Conservation (phyloP, 2,888 invertebrate species). For the Leptopilina myrica region DNA sequence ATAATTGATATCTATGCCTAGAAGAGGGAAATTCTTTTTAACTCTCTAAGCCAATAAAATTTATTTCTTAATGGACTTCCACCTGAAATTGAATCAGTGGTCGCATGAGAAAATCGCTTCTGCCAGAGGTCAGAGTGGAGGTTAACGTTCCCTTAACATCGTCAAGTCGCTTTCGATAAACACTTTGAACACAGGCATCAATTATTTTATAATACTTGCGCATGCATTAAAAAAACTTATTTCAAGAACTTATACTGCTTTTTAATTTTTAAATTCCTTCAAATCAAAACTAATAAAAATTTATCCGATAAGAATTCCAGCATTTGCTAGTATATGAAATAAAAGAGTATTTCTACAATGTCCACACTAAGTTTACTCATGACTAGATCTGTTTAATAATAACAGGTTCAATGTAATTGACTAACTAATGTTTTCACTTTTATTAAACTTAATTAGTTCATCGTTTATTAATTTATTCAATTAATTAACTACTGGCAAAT, state of each 20-base stretch:
- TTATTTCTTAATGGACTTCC: conserved; percentile 36
- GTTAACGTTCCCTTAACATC: conserved; percentile 55
- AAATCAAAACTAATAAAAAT: too few species aligned
- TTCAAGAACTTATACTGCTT: not conserved
- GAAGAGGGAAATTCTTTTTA: not conserved
- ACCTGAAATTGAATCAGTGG: conserved; percentile 35
- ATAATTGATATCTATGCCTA: too few species aligned
- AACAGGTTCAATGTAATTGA: too few species aligned
- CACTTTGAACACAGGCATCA: conserved; percentile 42
- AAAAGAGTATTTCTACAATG: not conserved
- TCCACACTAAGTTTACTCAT: not conserved
- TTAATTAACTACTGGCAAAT: too few species aligned
- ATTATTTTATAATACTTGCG: conserved; percentile 36
- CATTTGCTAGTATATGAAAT: not conserved
- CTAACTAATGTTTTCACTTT: too few species aligned
- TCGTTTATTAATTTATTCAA: too few species aligned
- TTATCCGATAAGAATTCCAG: too few species aligned
- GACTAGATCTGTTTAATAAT: too few species aligned
- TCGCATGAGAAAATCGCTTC: conserved; percentile 41
- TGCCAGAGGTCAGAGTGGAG: conserved; percentile 47
- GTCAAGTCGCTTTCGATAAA: conserved; percentile 49
- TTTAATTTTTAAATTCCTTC: too few species aligned
- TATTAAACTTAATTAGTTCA: too few species aligned
- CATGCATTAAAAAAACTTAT: not conserved
- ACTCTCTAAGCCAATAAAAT: conserved; percentile 14